Evolutionary conservation across 2,113 vertebrate species (phyloP), one percentile per base, ranked within the genome.

Genomic region (Barnardius zonarius): DNA sequence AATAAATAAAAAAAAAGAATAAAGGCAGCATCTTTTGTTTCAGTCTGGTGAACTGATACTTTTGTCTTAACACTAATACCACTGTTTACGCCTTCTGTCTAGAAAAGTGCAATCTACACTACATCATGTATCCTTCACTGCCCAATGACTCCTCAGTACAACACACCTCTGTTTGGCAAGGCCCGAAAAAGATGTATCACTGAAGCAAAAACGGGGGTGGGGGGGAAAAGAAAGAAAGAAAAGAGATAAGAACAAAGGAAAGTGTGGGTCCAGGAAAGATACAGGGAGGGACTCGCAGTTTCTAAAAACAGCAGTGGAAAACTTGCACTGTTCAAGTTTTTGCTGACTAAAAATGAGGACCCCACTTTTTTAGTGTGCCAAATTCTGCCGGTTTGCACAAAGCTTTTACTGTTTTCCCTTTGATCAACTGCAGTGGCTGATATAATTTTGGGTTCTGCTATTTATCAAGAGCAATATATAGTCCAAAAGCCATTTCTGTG

Each of bases 391-490:
- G 23, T 3, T 11, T 63, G 20, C 46, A 73, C 68, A 90, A 80
- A 91, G 67, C 68, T 85, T 94, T 41, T 77, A 80, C 41, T 86
- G 3, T 82, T 92, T 86, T 75, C 64, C 43, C 46, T 92, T 77
- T 86, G 82, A 92, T 78, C 63, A 90, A 70, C 68, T 74, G 75
- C 91, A 87, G 41, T 3, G 5, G 70, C 73, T 81, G 88, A 92
- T 88, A 88, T 22, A 80, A 94, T 92, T 95, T 75, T 55, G 80
- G 69, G 61, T 86, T 92, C 88, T 93, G 79, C 73, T 96, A 90
- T 92, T 93, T 92, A 88, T 95, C 88, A 93, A 92, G 61, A 83
- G 39, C 73, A 94, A 93, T 80, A 86, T 83, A 90, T 55, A 93
- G 79, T 74, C 55, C 88, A 86, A 67, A 66, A 96, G 73, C 72